Base-by-base conservation (phyloP, 2,888 invertebrate genomes). In the Dynastes hyllus region DNA sequence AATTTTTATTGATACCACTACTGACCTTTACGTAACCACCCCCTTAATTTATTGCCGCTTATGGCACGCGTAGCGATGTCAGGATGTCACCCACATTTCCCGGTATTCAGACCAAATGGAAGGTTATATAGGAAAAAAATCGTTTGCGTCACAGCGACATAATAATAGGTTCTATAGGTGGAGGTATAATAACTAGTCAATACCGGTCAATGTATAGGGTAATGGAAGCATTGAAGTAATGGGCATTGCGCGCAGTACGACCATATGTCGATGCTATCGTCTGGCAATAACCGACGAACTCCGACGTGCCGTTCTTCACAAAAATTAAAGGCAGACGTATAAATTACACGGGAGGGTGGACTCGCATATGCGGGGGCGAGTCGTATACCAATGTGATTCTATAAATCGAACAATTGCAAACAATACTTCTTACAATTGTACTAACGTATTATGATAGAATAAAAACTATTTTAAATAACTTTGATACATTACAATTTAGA, bases 161-260 rank as follows among this genome's bases (percentile, higher is more conserved):
- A 58, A 58, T 58, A 58, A 58, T 58, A 58, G 16, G 55, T 58
- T 58, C 55, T 53, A 53, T 53, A 45, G 53, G 53, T 53, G 22
- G 22, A 37, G 65, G 32, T n/a, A 37, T 13, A 37, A 16, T 81
- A 82, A 82, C 82, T 80, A 81, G n/a, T 77, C 40, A 82, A 82
- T 83, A 83, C 85, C 84, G 73, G 83, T 82, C 83, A 85, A 86
- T 86, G 87, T 67, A 87, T 87, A 85, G 86, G 87, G 78, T 69
- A 58, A 86, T 32, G 1, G 63, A 32, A 13, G 63, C 8, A 11
- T 8, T 11, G 45, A 45, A 45, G 45, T 45, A 66, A 66, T 66
- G 40, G 66, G 32, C 16, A 66, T 66, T 37, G 66, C 66, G 45
- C 8, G 45, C 45, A 45, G 45, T 45, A 66, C 40, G 66, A 40